phyloP scores from a whole-genome alignment of 2,113 vertebrate genomes.

The Prietella phreatophila region DNA sequence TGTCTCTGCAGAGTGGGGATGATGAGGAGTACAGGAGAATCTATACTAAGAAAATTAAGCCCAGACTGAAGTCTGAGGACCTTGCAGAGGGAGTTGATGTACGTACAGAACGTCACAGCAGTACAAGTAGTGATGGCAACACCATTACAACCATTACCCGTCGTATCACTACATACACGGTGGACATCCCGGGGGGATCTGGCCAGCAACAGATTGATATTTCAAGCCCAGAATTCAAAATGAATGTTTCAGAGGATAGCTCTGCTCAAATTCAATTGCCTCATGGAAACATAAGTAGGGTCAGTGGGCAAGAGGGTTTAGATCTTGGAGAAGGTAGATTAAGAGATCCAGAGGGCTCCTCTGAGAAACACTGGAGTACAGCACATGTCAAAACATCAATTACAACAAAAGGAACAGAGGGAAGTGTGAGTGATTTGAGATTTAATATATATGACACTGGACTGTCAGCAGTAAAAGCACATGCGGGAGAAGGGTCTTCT shows the following conservation, averaged over 20 bases:
- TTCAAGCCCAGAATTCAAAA: constrained; percentile 75
- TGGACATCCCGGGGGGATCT: constrained; percentile 79
- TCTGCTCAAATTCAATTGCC: constrained; percentile 61
- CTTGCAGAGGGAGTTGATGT: constrained; percentile 77
- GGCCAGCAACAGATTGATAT: constrained; percentile 73
- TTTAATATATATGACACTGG: constrained; percentile 65
- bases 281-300: constrained; percentile 64
- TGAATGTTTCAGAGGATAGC: constrained; percentile 70
- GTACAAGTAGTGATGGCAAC: constrained; percentile 81
- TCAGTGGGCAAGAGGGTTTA: constrained; percentile 59
- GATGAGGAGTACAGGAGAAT: constrained; percentile 91
- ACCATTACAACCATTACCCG: constrained; percentile 86
- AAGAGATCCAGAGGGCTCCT: constrained; percentile 59
- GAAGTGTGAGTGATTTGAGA: constrained; percentile 56
- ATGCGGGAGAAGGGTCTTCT: constrained; percentile 53
- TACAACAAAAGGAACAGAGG: constrained; percentile 59
- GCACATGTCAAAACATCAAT: constrained; percentile 59
- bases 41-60: constrained; percentile 92
- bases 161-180: constrained; percentile 90
- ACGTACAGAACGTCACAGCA: constrained; percentile 82
- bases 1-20: constrained; percentile 80
- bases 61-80: constrained; percentile 86
- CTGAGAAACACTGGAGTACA: constrained; percentile 61
- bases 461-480: constrained; percentile 46
- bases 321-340: constrained; percentile 63